Conservation (phyloP, 2,113 vertebrate species). For the rat (Rattus norvegicus) region GRCr8 NC_086019.1:128670501-128671000, state of each 20-base stretch:
- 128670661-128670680: conserved; percentile 98
- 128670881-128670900: not conserved
- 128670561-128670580: not conserved
- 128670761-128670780: not conserved
- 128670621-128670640: conserved; percentile 96
- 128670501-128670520: conserved; percentile 6
- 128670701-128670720: conserved; percentile 89
- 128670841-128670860: not conserved
- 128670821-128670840: not conserved
- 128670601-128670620: conserved; percentile 94
- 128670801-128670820: not conserved
- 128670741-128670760: not conserved
- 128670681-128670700: conserved; percentile 95
- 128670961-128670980: fast-evolving
- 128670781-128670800: not conserved
- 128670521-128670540: not conserved
- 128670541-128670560: not conserved
- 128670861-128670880: not conserved
- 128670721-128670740: not conserved
- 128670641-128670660: conserved; percentile 95
- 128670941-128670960: not conserved
- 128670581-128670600: conserved; percentile 82
- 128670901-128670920: not conserved
- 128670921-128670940: not conserved
- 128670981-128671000: not conserved